Percentiles rank a stretch among this genome's conserved stretches.
Conservation (phyloP, 2,113 vertebrate genomes). For the Bostrychus sinensis region DNA sequence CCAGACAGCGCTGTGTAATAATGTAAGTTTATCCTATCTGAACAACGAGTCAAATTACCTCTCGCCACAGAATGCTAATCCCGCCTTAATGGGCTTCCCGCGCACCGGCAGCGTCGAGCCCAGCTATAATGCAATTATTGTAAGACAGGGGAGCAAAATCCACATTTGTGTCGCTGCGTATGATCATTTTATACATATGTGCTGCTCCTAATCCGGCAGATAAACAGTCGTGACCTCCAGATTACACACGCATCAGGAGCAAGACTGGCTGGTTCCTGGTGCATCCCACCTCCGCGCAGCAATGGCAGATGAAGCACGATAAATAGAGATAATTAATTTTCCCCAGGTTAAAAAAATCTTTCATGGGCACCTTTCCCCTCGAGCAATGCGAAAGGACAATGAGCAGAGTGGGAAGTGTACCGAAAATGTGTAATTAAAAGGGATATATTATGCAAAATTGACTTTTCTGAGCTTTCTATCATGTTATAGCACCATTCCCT, state of each 20-base stretch:
- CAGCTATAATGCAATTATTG: constrained; percentile 46
- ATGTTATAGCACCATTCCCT: too few relatives aligned
- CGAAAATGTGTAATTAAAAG: too few relatives aligned
- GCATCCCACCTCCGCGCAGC: constrained; percentile 38
- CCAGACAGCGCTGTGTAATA: neutral
- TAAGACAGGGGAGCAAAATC: constrained; percentile 16
- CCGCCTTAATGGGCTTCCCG: neutral
- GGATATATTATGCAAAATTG: too few relatives aligned
- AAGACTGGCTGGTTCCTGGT: constrained; percentile 11
- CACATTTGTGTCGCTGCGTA: constrained; percentile 11
- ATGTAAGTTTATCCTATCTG: neutral
- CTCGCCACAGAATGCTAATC: constrained; percentile 1
- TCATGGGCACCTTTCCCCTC: constrained; percentile 44
- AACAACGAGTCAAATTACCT: constrained; percentile 1
- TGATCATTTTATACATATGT: constrained; percentile 20
- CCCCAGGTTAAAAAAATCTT: constrained; percentile 59
- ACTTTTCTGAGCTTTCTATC: too few relatives aligned
- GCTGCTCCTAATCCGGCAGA: constrained; percentile 13
- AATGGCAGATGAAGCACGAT: constrained; percentile 63
- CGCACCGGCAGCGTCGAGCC: constrained; percentile 4
- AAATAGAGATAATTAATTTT: constrained; percentile 68
- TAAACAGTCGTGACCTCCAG: constrained; percentile 12
- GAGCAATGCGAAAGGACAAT: constrained; percentile 42
- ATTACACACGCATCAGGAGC: constrained; percentile 18
- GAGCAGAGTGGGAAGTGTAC: too few relatives aligned